A percentile compares a stretch with the other conserved stretches of the same genome.
Conservation (phyloP, 2,888 invertebrate species). For the Sinelater perroti region DNA sequence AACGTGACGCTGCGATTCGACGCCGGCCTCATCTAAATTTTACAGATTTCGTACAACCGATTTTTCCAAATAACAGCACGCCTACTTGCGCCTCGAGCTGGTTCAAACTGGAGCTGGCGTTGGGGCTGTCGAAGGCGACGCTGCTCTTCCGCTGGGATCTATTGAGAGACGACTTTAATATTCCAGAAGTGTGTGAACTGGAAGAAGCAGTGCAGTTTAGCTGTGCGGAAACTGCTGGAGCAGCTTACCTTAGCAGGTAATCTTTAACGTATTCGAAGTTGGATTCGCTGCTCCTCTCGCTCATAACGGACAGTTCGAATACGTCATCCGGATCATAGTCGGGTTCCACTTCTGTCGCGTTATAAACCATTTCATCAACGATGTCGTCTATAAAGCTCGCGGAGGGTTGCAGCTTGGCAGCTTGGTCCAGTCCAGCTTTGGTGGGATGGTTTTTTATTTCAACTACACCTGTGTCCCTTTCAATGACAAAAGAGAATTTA, state of each 20-base stretch:
- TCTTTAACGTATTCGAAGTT: too few relatives aligned
- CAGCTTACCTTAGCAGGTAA: neutral
- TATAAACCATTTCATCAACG: neutral
- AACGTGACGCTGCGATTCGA: constrained; percentile 29
- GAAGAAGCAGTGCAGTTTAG: neutral
- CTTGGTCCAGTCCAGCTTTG: constrained; percentile 20
- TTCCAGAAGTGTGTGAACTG: constrained; percentile 16
- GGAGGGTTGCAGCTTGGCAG: too few relatives aligned
- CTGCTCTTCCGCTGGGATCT: too few relatives aligned
- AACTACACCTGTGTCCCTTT: neutral
- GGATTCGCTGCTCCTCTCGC: neutral
- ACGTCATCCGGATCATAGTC: too few relatives aligned
- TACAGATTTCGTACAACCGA: too few relatives aligned
- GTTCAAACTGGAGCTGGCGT: neutral
- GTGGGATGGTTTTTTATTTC: constrained; percentile 14
- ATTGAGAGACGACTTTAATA: constrained; percentile 9
- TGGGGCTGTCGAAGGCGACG: constrained; percentile 14
- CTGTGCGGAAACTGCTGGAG: neutral
- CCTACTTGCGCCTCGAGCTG: neutral
- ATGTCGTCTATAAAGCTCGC: too few relatives aligned
- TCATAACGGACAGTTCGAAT: neutral
- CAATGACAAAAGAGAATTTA: too few relatives aligned
- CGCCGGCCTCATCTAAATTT: too few relatives aligned
- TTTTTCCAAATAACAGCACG: too few relatives aligned
- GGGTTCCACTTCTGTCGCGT: too few relatives aligned